These are phyloP conservation scores for Pollenia labialis DNA, from an alignment of 2,888 invertebrate species.

Conservation along the genomic window DNA sequence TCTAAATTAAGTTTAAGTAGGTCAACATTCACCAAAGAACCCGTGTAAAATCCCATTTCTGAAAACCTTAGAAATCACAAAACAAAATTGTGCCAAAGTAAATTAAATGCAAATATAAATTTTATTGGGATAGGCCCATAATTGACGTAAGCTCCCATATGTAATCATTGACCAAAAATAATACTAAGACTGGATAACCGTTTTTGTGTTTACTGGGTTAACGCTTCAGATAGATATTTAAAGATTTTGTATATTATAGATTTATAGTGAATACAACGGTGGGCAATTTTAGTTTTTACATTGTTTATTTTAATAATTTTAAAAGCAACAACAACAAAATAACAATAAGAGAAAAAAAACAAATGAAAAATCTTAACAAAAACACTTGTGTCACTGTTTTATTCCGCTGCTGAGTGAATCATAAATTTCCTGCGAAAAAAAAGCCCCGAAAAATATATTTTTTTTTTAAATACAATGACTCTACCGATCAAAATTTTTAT, in stretches of 20 bases:
- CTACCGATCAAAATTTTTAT: slow-evolving; percentile 28
- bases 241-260: slow-evolving; percentile 27
- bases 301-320: slow-evolving; percentile 24
- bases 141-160: no score
- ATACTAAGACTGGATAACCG: no score
- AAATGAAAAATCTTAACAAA: slow-evolving; percentile 26
- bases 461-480: slow-evolving; percentile 23
- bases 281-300: slow-evolving; percentile 31
- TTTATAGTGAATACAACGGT: slow-evolving; percentile 12
- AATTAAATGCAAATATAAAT: neutral
- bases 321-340: neutral
- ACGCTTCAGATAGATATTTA: neutral
- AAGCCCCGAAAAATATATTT: slow-evolving; percentile 34
- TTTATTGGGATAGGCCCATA: no score
- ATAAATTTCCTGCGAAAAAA: slow-evolving; percentile 70
- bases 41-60: no score
- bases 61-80: no score
- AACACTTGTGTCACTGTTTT: slow-evolving; percentile 56
- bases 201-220: no score
- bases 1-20: no score
- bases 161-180: no score
- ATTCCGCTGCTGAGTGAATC: slow-evolving; percentile 62
- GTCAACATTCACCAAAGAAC: no score
- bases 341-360: neutral
- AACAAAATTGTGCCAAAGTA: no score